Conservation (phyloP, 2,888 invertebrate species). For the Nematopogon swammerdamellus region DNA sequence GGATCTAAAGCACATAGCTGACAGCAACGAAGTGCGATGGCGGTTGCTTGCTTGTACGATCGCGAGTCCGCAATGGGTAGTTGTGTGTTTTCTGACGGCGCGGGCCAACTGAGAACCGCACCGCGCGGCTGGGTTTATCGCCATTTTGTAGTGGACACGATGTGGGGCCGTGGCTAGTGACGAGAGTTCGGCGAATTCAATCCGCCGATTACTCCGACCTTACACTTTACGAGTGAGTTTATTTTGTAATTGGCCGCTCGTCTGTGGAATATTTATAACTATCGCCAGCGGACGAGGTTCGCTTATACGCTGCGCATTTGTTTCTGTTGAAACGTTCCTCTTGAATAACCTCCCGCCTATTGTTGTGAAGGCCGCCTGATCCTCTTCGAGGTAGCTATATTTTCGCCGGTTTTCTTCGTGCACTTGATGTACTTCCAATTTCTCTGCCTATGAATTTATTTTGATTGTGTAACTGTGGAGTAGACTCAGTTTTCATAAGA, state of each 20-base stretch:
- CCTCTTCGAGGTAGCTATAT: no score
- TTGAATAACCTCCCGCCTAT: no score
- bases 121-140: constrained; percentile 16
- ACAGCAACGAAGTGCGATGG: constrained; percentile 22
- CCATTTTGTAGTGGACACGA: constrained; percentile 36
- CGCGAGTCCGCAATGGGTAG: constrained; percentile 49
- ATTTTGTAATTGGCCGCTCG: background rate
- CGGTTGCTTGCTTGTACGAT: constrained; percentile 52
- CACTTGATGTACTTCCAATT: no score
- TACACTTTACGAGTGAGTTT: background rate
- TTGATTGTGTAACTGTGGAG: no score
- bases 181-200: background rate
- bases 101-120: background rate
- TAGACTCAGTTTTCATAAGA: no score
- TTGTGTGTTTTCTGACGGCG: constrained; percentile 25
- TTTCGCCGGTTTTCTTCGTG: no score
- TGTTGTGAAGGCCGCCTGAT: no score
- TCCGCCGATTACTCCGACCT: background rate
- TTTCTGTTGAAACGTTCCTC: background rate
- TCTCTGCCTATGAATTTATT: no score
- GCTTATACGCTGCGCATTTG: background rate
- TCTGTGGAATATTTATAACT: background rate
- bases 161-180: constrained; percentile 1
- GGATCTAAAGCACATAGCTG: no score
- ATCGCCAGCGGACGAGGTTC: background rate